A percentile compares a stretch with the other conserved stretches of the same genome.
phyloP scores from a whole-genome alignment of 1,140 invertebrate genomes.

The Aphelinus atriplicis region DNA sequence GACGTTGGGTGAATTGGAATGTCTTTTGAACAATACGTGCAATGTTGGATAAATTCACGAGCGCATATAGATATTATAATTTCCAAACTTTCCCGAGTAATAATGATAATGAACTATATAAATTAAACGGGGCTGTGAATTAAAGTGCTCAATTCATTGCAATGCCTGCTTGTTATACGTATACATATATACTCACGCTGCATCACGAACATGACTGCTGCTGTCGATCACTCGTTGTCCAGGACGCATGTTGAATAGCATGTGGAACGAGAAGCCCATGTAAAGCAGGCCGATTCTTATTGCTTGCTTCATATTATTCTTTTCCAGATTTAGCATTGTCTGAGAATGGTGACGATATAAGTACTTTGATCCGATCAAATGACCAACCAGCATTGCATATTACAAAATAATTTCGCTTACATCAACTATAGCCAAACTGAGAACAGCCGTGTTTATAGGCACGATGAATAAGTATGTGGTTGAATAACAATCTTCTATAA shows the following conservation, averaged over 20 bases:
- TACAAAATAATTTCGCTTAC: not conserved
- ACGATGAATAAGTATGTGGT: not conserved
- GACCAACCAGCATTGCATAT: not conserved
- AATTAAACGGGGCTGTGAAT: too few species aligned
- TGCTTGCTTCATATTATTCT: not conserved
- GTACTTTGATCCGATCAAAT: not conserved
- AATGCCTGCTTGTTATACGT: too few species aligned
- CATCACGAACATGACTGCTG: not conserved
- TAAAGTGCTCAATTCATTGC: too few species aligned
- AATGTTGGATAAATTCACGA: too few species aligned
- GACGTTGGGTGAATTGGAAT: too few species aligned
- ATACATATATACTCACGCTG: slow-evolving; percentile 2
- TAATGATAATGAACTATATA: too few species aligned
- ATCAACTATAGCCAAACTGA: slow-evolving; percentile 13
- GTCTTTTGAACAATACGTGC: too few species aligned
- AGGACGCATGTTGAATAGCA: slow-evolving; percentile 6
- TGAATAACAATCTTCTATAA: slow-evolving; percentile 13
- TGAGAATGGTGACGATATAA: not conserved
- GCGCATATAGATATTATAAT: too few species aligned
- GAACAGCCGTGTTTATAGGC: not conserved
- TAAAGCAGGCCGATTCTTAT: slow-evolving; percentile 4
- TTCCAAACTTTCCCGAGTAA: too few species aligned
- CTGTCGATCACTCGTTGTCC: slow-evolving; percentile 13
- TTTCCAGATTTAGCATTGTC: slow-evolving; percentile 17
- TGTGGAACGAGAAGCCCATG: slow-evolving; percentile 6